Evolutionary conservation across 1,140 invertebrate genomes (phyloP).

Genomic region (Drosophila baimaii): DNA sequence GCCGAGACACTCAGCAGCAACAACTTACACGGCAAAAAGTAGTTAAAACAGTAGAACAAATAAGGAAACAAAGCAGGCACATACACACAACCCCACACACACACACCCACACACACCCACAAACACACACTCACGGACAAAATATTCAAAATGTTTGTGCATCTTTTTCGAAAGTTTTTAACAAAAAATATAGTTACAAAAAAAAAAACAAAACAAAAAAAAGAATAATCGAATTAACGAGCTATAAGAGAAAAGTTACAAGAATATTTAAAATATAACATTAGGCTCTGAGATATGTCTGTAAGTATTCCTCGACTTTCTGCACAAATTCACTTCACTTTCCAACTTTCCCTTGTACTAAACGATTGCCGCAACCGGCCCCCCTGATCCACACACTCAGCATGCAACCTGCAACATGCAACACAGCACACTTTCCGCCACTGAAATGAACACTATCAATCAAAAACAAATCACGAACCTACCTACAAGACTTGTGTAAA

Average conservation of each 20-base stretch:
- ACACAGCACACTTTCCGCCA: conserved; percentile 49
- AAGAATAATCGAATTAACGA: conserved; percentile 25
- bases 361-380: conserved; percentile 55
- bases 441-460: conserved; percentile 40
- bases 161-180: conserved; percentile 58
- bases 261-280: conserved; percentile 55
- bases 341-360: conserved; percentile 64
- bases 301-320: conserved; percentile 48
- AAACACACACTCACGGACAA: conserved; percentile 37
- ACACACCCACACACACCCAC: conserved; percentile 31
- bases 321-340: conserved; percentile 66
- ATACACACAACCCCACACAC: conserved; percentile 29
- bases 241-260: conserved; percentile 64
- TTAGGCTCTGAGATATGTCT: conserved; percentile 49
- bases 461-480: conserved; percentile 76
- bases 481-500: conserved; percentile 83
- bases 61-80: conserved; percentile 24
- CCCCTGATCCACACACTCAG: conserved; percentile 23
- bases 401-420: conserved; percentile 22
- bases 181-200: conserved; percentile 34
- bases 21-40: conserved; percentile 49
- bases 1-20: conserved; percentile 26
- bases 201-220: conserved; percentile 11
- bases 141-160: conserved; percentile 76
- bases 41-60: conserved; percentile 62